A percentile compares a stretch with the other conserved stretches of the same genome.
These are phyloP conservation scores for Chloroceryle amazona DNA, from an alignment of 2,797 vertebrate species.

Conservation along the genomic window DNA sequence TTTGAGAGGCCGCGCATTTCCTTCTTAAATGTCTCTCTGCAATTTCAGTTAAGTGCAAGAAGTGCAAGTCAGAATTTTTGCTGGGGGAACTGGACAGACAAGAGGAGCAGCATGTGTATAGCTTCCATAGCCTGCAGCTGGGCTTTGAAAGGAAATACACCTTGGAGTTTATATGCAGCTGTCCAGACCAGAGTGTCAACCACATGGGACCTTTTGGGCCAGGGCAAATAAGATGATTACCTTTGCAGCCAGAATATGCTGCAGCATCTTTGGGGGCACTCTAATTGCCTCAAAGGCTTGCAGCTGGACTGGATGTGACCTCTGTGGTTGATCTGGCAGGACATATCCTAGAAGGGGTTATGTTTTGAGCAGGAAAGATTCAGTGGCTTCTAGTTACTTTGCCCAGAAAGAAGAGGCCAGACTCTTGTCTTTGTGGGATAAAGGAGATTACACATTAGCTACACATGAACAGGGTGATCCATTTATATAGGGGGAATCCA, in stretches of 20 bases:
- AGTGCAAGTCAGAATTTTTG: not conserved
- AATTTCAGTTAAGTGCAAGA: conserved; percentile 23
- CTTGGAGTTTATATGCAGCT: not conserved
- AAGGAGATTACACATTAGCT: not conserved
- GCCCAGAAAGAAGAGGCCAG: not conserved
- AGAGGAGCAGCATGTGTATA: not conserved
- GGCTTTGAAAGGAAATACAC: not conserved
- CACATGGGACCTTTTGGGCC: not conserved
- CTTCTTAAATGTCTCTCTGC: not conserved
- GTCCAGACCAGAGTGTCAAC: not conserved
- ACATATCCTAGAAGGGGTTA: not conserved
- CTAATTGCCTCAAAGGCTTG: fast-evolving
- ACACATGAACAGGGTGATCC: not conserved
- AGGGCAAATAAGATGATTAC: not conserved
- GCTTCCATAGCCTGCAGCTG: not conserved
- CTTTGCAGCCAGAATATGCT: not conserved
- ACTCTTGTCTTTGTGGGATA: not conserved
- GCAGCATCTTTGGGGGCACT: not conserved
- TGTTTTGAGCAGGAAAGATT: not conserved
- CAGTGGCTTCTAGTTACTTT: not conserved
- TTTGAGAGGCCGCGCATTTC: not conserved
- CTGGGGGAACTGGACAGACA: not conserved
- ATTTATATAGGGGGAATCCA: not conserved
- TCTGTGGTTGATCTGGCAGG: not conserved
- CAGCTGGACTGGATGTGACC: not conserved